Base-by-base conservation (phyloP, 1,140 invertebrate species). In the Caenorhabditis latens region DNA sequence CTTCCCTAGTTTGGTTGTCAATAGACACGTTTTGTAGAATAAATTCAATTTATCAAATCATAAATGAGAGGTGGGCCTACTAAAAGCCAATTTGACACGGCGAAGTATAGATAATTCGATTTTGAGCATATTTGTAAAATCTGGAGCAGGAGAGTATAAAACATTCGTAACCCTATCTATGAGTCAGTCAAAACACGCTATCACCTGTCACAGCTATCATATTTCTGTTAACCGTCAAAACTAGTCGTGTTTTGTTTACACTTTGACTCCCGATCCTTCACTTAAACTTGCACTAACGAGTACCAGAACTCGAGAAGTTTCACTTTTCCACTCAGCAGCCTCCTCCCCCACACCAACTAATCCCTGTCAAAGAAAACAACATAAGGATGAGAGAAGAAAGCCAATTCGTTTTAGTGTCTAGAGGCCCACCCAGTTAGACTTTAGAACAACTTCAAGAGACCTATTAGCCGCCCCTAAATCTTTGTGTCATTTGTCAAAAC, bases 401-500 rank as follows among this genome's bases (percentile, higher is more conserved):
- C 67, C 67, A 75, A 46, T 48, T 40, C 67, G 42, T 75, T 75
- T 75, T 32, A 67, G 63, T 50, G 71, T 79, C 46, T 79, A 46
- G 50, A 58, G n/a, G 43, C 19, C 46, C 71, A 50, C 71, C 21
- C 71, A 53, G 71, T 50, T 79, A 79, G 46, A 79, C 42, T 46
- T 46, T n/a, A 43, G 40, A 79, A 53, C 40, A 71, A 43, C 71
- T 79, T 79, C 71, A 79, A 79, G 46, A 46, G 71, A 79, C 71
- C 46, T 79, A 79, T 79, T 79, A 79, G 71, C 71, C 71, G 71
- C 6, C 46, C 46, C 50, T 11, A 79, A 53, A 53, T 79, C 71
- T 50, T 79, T 14, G 61, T 14, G 46, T 46, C 46, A 79, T 79
- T 79, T 79, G 71, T 79, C 71, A 79, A 79, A 79, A 79, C n/a